These are phyloP conservation scores for Ptychadena robeensis DNA, from an alignment of 2,797 vertebrate species.

Conservation along the genomic window DNA sequence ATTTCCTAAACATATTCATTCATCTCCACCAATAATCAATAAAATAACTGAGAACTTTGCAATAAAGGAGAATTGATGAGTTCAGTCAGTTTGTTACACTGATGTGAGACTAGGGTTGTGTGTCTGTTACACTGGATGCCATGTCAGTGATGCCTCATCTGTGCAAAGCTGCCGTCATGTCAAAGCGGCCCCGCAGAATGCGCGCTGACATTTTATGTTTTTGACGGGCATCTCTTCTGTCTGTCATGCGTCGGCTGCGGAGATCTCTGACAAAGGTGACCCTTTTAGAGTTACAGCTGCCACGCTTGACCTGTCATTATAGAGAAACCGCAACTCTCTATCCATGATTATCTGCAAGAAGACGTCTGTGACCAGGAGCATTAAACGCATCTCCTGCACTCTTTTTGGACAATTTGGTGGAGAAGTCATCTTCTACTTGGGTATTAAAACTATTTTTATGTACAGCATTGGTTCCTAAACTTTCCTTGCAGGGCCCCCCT, in stretches of 20 bases:
- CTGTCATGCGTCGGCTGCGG: constrained; percentile 20
- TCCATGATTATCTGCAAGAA: neutral
- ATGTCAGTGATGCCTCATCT: constrained; percentile 6
- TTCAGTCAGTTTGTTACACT: no score
- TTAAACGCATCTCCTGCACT: neutral
- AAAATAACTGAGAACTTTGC: neutral
- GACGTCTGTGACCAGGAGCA: neutral
- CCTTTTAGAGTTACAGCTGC: constrained; percentile 16
- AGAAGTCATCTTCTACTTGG: no score
- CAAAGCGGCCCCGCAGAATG: constrained; percentile 16
- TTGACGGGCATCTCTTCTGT: constrained; percentile 51
- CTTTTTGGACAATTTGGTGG: neutral
- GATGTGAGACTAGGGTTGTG: neutral
- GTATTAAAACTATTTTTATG: no score
- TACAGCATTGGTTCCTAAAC: no score
- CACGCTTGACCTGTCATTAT: neutral
- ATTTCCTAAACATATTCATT: no score
- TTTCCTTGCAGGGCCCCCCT: no score
- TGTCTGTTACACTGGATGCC: neutral
- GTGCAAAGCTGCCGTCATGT: neutral
- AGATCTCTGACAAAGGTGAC: constrained; percentile 26
- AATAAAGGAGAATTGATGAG: neutral
- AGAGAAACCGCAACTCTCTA: neutral
- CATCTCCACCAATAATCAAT: no score
- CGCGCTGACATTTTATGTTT: neutral